These are phyloP conservation scores for Sialia sialis DNA, from an alignment of 2,113 vertebrate genomes.

Conservation along the genomic window DNA sequence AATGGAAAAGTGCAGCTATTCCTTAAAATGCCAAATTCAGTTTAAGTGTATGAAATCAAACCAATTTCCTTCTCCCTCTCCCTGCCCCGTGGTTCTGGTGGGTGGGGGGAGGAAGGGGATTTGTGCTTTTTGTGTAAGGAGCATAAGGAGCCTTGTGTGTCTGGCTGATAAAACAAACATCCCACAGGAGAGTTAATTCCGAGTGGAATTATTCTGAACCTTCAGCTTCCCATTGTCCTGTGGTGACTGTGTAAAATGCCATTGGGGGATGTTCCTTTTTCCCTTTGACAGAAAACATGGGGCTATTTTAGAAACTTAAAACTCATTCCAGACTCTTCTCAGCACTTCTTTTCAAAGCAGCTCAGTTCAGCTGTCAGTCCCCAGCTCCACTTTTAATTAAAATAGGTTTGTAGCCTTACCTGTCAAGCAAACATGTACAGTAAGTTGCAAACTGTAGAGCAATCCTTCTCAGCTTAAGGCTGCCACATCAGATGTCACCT, in stretches of 20 bases:
- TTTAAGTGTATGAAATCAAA: neutral
- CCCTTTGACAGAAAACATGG: constrained; percentile 28
- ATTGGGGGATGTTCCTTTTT: constrained; percentile 20
- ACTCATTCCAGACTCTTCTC: neutral
- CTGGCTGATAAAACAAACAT: neutral
- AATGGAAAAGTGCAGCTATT: neutral
- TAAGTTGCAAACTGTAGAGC: neutral
- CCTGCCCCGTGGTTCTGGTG: neutral
- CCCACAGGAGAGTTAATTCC: neutral
- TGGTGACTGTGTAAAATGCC: constrained; percentile 25
- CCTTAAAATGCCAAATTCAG: neutral
- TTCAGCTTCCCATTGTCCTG: neutral
- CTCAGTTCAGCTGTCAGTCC: constrained; percentile 29
- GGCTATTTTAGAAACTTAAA: constrained; percentile 44
- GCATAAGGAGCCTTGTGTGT: neutral
- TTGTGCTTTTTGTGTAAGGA: neutral
- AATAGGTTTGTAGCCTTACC: neutral
- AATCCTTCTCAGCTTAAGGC: neutral
- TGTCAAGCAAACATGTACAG: constrained; percentile 4
- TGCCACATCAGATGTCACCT: constrained; percentile 11
- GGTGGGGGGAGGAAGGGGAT: neutral
- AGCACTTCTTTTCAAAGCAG: constrained; percentile 36
- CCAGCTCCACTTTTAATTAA: constrained; percentile 41
- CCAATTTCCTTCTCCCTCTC: neutral
- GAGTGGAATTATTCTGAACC: neutral